phyloP scores from a whole-genome alignment of 2,113 vertebrate species.

The Gopherus flavomarginatus region DNA sequence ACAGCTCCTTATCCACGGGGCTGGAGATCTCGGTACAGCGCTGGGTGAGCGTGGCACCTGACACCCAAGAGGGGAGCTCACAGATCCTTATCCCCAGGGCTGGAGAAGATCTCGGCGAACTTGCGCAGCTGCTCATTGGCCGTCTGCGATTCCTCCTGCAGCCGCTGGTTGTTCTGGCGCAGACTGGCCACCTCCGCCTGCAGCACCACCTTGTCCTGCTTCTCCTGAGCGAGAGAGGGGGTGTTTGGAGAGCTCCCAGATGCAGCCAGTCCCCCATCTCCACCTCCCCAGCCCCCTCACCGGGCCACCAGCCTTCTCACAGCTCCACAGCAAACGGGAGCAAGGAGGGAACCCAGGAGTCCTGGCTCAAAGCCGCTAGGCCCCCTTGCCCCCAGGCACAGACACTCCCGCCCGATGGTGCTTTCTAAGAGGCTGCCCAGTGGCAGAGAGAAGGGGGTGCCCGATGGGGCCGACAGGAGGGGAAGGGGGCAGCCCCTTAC shows the following conservation, averaged over 20 bases:
- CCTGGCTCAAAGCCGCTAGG: background rate
- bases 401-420: no score
- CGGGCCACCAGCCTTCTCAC: background rate
- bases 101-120: slow-evolving; percentile 86
- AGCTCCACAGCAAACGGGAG: background rate
- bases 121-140: slow-evolving; percentile 91
- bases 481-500: slow-evolving; percentile 63
- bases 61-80: background rate
- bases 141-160: slow-evolving; percentile 89
- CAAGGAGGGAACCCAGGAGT: background rate
- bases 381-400: rapidly evolving
- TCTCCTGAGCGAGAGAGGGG: slow-evolving; percentile 81
- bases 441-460: no score
- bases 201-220: slow-evolving; percentile 91
- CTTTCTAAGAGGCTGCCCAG: no score
- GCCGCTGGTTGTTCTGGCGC: slow-evolving; percentile 90
- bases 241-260: background rate
- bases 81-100: slow-evolving; percentile 68
- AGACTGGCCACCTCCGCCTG: slow-evolving; percentile 91
- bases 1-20: no score
- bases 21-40: no score
- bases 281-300: no score
- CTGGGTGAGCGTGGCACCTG: no score
- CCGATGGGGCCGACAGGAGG: background rate
- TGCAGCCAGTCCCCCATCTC: no score